Evolutionary conservation across 2,888 invertebrate genomes (phyloP).

Genomic region (Panopea generosa): DNA sequence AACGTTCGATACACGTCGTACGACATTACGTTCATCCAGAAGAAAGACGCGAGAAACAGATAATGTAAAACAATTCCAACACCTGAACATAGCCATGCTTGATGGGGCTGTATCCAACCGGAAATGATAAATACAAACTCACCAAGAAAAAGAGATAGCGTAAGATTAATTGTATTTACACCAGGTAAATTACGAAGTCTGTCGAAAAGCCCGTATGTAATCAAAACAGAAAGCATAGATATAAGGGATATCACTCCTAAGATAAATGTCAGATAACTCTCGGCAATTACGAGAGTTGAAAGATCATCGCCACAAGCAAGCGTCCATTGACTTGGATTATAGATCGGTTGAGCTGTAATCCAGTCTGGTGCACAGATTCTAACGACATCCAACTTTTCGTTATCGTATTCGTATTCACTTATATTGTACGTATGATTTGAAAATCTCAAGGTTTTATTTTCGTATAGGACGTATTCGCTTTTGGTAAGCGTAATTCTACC

Average conservation of each 20-base stretch:
- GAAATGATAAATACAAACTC: conserved; percentile 80
- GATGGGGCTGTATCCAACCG: conserved; percentile 74
- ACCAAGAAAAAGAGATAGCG: conserved; percentile 80
- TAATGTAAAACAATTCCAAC: conserved; percentile 89
- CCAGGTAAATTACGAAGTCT: conserved; percentile 84
- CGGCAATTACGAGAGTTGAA: conserved; percentile 60
- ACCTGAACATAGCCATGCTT: conserved; percentile 84
- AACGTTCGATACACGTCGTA: conserved; percentile 86
- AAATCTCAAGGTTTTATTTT: conserved; percentile 68
- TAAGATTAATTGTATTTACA: conserved; percentile 83
- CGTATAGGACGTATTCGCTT: conserved; percentile 64
- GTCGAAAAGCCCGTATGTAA: conserved; percentile 82
- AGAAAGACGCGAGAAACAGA: conserved; percentile 89
- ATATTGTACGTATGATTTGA: conserved; percentile 65
- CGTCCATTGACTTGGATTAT: conserved; percentile 18
- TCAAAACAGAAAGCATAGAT: conserved; percentile 79
- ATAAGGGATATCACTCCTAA: conserved; percentile 79
- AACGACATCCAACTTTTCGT: conserved; percentile 55
- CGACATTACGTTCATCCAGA: conserved; percentile 90
- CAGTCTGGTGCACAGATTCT: conserved; percentile 70
- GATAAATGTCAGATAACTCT: conserved; percentile 73
- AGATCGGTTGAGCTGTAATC: conserved; percentile 11
- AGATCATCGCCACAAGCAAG: conserved; percentile 65
- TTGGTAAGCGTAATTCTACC: conserved; percentile 61
- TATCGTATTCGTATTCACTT: conserved; percentile 67